These are phyloP conservation scores for Stomatorhinus ivindoensis DNA, from an alignment of 2,113 vertebrate species.

Conservation along the genomic window DNA sequence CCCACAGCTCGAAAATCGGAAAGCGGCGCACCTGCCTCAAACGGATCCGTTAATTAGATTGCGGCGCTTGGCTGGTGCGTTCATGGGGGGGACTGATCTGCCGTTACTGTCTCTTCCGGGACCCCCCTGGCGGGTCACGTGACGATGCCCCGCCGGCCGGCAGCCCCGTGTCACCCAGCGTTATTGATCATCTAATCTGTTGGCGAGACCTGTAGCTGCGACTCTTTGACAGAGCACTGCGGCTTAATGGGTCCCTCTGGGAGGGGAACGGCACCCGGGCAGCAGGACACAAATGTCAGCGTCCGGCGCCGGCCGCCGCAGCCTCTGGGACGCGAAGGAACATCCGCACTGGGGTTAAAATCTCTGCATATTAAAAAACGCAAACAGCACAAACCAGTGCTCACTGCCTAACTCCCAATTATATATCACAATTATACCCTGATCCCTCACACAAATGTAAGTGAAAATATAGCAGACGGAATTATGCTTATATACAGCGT, in stretches of 20 bases:
- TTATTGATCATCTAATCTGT: constrained; percentile 58
- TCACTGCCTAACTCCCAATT: background rate
- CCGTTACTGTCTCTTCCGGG: background rate
- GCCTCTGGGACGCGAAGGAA: constrained; percentile 40
- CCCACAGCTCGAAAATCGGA: background rate
- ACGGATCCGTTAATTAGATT: background rate
- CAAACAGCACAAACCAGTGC: background rate
- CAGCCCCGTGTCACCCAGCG: constrained; percentile 46
- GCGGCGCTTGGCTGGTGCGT: background rate
- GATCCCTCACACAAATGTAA: background rate
- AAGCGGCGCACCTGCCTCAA: background rate
- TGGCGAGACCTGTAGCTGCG: constrained; percentile 33
- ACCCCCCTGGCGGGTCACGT: background rate
- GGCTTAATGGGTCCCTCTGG: constrained; percentile 63
- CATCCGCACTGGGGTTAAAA: background rate
- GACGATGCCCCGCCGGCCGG: background rate
- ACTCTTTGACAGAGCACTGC: constrained; percentile 42
- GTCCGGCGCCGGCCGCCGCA: constrained; percentile 37
- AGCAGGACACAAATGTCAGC: constrained; percentile 55
- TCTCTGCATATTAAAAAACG: constrained; percentile 9
- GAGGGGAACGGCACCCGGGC: constrained; percentile 47
- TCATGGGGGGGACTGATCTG: background rate
- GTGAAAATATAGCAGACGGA: background rate
- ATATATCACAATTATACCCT: background rate
- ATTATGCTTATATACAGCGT: background rate